A percentile compares a stretch with the other conserved stretches of the same genome.
Conservation (phyloP, 1,140 invertebrate species). For the Trichonephila clavipes region DNA sequence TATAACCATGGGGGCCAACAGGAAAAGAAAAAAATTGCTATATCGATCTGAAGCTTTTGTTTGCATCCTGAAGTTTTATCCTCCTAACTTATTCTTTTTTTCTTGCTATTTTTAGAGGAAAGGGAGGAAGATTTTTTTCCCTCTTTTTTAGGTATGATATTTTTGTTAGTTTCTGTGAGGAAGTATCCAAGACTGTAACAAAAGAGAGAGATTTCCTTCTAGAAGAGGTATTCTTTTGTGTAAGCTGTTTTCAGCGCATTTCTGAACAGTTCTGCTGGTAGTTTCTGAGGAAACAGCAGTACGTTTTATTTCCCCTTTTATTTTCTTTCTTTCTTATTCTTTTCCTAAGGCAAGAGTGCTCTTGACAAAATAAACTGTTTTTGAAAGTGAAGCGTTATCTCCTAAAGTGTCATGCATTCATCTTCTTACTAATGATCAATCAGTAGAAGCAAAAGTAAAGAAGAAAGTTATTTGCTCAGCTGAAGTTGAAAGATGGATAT, state of each 20-base stretch:
- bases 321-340: neutral
- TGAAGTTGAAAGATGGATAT: neutral
- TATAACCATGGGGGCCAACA: neutral
- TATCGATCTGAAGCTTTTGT: constrained; percentile 61
- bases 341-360: neutral
- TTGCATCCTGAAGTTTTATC: constrained; percentile 62
- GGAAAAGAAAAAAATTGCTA: constrained; percentile 28
- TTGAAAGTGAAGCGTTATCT: constrained; percentile 40
- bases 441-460: neutral
- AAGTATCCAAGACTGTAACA: constrained; percentile 26
- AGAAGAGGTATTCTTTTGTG: constrained; percentile 30
- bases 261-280: neutral
- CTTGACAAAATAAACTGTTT: constrained; percentile 53
- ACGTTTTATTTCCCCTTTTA: neutral
- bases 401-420: neutral
- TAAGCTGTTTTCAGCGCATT: constrained; percentile 19
- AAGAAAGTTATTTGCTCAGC: neutral
- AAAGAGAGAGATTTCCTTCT: constrained; percentile 48
- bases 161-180: constrained; percentile 4
- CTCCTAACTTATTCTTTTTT: neutral
- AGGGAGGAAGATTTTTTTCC: neutral
- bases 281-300: constrained; percentile 22
- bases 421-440: constrained; percentile 44
- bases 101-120: neutral
- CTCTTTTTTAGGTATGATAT: constrained; percentile 3